Evolutionary conservation across 1,140 invertebrate species (phyloP), one percentile per base, ranked within the genome.

Genomic region (Drosophila ohnishii): DNA sequence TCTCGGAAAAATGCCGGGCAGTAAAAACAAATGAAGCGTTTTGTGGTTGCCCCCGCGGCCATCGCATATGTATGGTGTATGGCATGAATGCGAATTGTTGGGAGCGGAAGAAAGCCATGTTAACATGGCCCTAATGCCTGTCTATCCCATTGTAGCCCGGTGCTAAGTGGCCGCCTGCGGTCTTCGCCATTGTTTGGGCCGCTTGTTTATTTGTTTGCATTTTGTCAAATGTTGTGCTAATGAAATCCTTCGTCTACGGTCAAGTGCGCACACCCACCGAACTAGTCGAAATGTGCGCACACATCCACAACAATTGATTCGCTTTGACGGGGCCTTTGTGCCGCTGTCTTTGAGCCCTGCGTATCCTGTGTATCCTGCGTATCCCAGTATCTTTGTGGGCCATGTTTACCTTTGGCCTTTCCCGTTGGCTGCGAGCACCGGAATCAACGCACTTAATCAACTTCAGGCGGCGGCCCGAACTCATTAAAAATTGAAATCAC

Each of bases 161-260:
- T 71, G 80, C 74, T 87, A 87, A 83, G 73, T 83, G 76, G 65
- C 76, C 72, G 83, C 84, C 80, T 77, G 72, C 71, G 65, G 84
- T 72, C 69, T 48, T 71, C 22, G 65, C 48, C 69, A 78, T 79
- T 83, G 71, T 83, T 88, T 71, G 65, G 65, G 42, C 50, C 47
- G 32, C 45, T 56, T 74, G 47, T 53, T 65, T 86, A 57, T 84
- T 80, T 86, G 76, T 80, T 80, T 84, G 80, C 74, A 67, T 83
- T 87, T 82, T 87, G 80, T 84, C 84, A 88, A 88, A 88, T 87
- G 80, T 74, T 87, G 76, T 87, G 83, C 84, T 87, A 88, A 87
- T 87, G 84, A 87, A 87, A 88, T 87, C 80, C 83, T 77, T 69
- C 79, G 71, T 63, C 66, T 73, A 66, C 76, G 83, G 83, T 87